Evolutionary conservation across 2,888 invertebrate species (phyloP), one percentile per base, ranked within the genome.

Genomic region (Drosophila parthenogenetica): DNA sequence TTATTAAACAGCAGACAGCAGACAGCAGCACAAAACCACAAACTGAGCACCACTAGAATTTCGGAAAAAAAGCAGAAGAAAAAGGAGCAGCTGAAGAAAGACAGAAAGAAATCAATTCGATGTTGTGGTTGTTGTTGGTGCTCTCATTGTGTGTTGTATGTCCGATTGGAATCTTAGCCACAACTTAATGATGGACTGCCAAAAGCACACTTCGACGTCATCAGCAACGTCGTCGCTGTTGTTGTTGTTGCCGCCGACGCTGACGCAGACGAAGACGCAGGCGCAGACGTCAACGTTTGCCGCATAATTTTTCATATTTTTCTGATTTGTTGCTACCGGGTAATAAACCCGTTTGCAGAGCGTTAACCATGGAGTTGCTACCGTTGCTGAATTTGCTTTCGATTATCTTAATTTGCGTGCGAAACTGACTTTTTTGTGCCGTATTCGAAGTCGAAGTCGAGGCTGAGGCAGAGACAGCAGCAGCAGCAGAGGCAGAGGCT

Each of bases 321-420:
- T 86, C 77, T 89, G 85, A 87, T 87, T 87, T 87, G 79, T 87
- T 84, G 88, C 88, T 88, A 88, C 88, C 86, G 89, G 88, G 89
- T 87, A 89, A 70, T 81, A 86, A 86, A 81, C 83, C 83, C 87
- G 87, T 87, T 87, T 79, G 49, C 57, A 60, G 79, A 82, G 80
- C 82, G 77, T 75, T 82, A 83, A 83, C 83, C 84, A 84, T 86
- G 78, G 81, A 77, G 78, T 69, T 77, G 79, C 75, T 81, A 76
- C 75, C 76, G 78, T 78, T 87, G 76, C 79, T 87, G 83, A 80
- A 79, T 86, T 86, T 87, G 82, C 89, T 86, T 89, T 89, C 89
- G 90, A 90, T 90, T 90, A 90, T 90, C 90, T 90, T 90, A 90
- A 90, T 90, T 90, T 90, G 90, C 90, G 90, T 90, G 90, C 90